Base-by-base conservation (phyloP, 2,888 invertebrate genomes). In the Chesias legatella region DNA sequence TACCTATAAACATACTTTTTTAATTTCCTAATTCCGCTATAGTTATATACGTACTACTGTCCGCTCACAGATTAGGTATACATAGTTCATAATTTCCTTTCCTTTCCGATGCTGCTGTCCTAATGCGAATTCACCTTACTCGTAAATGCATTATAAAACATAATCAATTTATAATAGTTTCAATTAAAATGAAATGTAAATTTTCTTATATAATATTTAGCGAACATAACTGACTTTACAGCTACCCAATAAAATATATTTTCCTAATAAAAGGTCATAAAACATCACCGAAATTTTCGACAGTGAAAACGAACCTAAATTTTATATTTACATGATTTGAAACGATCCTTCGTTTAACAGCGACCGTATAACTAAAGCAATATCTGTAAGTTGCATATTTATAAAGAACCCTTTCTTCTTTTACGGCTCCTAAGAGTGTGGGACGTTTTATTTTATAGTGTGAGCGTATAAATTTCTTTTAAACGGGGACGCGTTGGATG, bases 321-420 rank as follows among this genome's bases (percentile, higher is more conserved):
- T 69, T 69, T 63, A 64, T 66, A 61, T 67, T 54, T 56, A 51
- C 55, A 52, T 51, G 60, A 58, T 60, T 63, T 59, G 43, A 54
- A 52, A 60, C 13, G 13, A 17, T 5, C 13, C 13, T 57, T 59
- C 58, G 50, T 56, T 48, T 56, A 50, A 51, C 51, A 58, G 50
- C 53, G 52, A 53, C 51, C 60, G 53, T 60, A 59, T 61, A 71
- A 67, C 69, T 61, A 63, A 63, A 60, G 68, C 67, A 72, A 76
- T 74, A 72, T 65, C 69, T 60, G 63, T 55, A 70, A 68, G 61
- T 68, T 73, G 66, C 62, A 76, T 75, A 76, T 78, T 75, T 79
- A 78, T 77, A 68, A 65, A 63, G 61, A 63, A 63, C 62, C 63
- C 70, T 65, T 63, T 64, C 13, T 17, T 56, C 49, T 65, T 73